Evolutionary conservation across 1,140 invertebrate genomes (phyloP).

Genomic region (Gerris buenoi): DNA sequence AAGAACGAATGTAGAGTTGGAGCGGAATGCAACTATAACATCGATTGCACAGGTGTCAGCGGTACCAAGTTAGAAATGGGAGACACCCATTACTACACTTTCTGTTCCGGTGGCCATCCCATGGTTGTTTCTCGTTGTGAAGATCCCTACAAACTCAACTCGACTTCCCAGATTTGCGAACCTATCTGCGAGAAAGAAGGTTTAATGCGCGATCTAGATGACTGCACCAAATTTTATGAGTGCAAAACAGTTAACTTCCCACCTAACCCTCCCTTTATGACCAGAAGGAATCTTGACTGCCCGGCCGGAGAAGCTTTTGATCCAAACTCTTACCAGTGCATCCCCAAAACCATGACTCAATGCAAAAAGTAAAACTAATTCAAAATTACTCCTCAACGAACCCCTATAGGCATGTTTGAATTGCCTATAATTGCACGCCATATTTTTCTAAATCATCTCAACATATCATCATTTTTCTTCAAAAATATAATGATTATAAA

Average conservation of each 20-base stretch:
- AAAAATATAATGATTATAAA: no score
- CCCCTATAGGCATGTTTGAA: no score
- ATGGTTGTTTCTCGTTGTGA: slow-evolving; percentile 8
- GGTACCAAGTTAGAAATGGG: not conserved
- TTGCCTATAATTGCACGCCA: no score
- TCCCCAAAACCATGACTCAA: not conserved
- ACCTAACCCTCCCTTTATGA: not conserved
- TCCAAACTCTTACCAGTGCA: not conserved
- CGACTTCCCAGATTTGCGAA: slow-evolving; percentile 4
- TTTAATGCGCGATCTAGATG: not conserved
- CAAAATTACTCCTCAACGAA: no score
- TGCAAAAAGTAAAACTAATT: not conserved
- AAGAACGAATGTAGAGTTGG: not conserved
- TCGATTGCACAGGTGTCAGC: not conserved
- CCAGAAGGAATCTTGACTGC: not conserved
- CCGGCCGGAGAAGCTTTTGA: not conserved
- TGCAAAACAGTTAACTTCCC: not conserved
- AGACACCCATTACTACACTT: slow-evolving; percentile 5
- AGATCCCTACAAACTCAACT: slow-evolving; percentile 7
- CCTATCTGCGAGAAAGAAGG: slow-evolving; percentile 4
- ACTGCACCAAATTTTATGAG: slow-evolving; percentile 13
- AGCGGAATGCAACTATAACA: not conserved
- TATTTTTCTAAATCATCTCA: no score
- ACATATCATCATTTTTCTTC: no score
- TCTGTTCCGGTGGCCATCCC: not conserved